Conservation (phyloP, 2,113 vertebrate species). For the human (Homo sapiens) region GRCh38 chrY:2573001-2573500, state of each 20-base stretch:
- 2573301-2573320: neutral
- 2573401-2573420: neutral
- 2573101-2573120: neutral
- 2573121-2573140: neutral
- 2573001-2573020: too few relatives aligned
- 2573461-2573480: too few relatives aligned
- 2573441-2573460: too few relatives aligned
- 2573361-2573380: rapidly evolving
- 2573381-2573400: neutral
- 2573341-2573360: neutral
- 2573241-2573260: neutral
- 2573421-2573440: neutral
- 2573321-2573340: neutral
- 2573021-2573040: too few relatives aligned
- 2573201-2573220: neutral
- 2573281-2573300: neutral
- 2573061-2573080: neutral
- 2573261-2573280: neutral
- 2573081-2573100: neutral
- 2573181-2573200: too few relatives aligned
- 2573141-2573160: too few relatives aligned
- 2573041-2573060: neutral
- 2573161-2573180: neutral
- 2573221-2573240: too few relatives aligned
- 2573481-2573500: too few relatives aligned